Conservation (phyloP, 2,797 vertebrate species). For the Perodicticus potto region DNA sequence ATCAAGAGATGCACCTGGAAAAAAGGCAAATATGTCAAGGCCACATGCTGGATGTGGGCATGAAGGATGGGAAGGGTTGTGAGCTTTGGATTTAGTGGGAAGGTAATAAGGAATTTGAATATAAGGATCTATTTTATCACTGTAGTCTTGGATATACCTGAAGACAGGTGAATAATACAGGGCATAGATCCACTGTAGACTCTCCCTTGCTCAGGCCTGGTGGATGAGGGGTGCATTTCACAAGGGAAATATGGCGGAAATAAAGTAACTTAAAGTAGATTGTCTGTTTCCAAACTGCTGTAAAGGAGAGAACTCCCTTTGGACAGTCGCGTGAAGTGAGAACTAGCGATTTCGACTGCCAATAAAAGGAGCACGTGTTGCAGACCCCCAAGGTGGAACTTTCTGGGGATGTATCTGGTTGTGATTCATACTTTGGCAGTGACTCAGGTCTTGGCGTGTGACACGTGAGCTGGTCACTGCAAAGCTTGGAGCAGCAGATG, state of each 20-base stretch:
- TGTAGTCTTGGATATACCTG: neutral
- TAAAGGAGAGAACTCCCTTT: slow-evolving; percentile 27
- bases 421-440: slow-evolving; percentile 47
- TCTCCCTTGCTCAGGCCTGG: neutral
- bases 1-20: neutral
- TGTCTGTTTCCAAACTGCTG: neutral
- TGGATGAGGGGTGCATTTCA: slow-evolving; percentile 14
- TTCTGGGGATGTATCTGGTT: slow-evolving; percentile 51
- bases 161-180: neutral
- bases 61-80: neutral
- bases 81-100: neutral
- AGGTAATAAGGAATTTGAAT: neutral
- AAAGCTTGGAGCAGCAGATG: slow-evolving; percentile 63
- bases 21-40: slow-evolving; percentile 39
- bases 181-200: neutral
- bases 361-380: neutral
- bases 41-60: neutral
- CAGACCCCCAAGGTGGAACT: slow-evolving; percentile 6
- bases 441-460: slow-evolving; percentile 6
- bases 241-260: slow-evolving; percentile 9
- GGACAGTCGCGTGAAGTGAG: slow-evolving; percentile 21
- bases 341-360: slow-evolving; percentile 33
- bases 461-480: slow-evolving; percentile 67
- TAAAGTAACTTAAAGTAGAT: slow-evolving; percentile 17
- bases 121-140: slow-evolving; percentile 18